phyloP scores from a whole-genome alignment of 2,797 vertebrate species.

The Danio jaintianensis region DNA sequence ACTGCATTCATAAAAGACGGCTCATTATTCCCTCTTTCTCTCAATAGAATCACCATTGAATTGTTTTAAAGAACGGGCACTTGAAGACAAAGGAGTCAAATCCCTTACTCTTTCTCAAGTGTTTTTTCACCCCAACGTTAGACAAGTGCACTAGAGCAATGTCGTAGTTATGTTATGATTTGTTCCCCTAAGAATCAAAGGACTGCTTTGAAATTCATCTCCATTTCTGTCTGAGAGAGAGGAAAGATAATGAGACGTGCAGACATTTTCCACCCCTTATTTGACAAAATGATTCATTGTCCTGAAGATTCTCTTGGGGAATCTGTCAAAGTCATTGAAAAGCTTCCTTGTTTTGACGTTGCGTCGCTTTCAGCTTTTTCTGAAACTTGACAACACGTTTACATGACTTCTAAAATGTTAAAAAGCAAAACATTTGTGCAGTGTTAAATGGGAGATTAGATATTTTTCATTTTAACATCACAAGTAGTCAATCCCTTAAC shows the following conservation, averaged over 20 bases:
- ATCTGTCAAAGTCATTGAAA: constrained; percentile 26
- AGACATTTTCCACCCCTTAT: not conserved
- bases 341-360: constrained; percentile 4
- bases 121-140: not conserved
- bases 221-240: not conserved
- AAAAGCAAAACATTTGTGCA: not conserved
- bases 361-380: not conserved
- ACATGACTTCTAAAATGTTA: not conserved
- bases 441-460: constrained; percentile 12
- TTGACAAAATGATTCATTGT: constrained; percentile 26
- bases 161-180: constrained; percentile 18
- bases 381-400: constrained; percentile 7
- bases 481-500: not conserved
- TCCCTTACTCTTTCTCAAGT: not conserved
- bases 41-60: not conserved
- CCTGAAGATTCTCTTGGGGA: not conserved
- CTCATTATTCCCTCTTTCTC: constrained; percentile 19
- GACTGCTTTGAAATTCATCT: constrained; percentile 18
- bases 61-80: not conserved
- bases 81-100: constrained; percentile 23
- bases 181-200: constrained; percentile 29
- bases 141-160: constrained; percentile 2
- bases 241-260: constrained; percentile 24
- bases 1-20: constrained; percentile 10
- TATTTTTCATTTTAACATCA: not conserved